Base-by-base conservation (phyloP, 2,888 invertebrate genomes). In the Acrocyrtus sp. region DNA sequence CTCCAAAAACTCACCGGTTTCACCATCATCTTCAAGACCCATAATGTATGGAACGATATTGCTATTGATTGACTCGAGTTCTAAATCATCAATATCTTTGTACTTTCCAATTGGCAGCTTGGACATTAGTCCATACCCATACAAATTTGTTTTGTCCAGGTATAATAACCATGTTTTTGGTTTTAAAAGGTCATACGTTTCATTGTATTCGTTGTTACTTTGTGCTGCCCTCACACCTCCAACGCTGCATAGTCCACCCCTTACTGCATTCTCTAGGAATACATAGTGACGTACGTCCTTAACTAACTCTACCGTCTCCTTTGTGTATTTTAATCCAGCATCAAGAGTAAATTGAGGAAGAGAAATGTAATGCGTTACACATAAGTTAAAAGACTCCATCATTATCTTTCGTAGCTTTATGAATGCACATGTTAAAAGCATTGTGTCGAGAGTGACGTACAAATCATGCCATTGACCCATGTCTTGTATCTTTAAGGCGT, bases 381-480 rank as follows among this genome's bases (percentile, higher is more conserved):
- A 56, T 2, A 78, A 29, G 0, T 29, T 54, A 39, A 54, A 74
- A 1, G 19, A 22, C 0, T 58, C 41, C 3, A 34, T 45, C 61
- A 78, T 54, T 0, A 63, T 10, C 5, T 48, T 39, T 1, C 75
- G n/a, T 4, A 65, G 26, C 15, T 50, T 67, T 1, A 58, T 22
- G 34, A 72, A 67, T 1, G 56, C 56, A 8, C 58, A 54, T 1
- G 69, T 57, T 1, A 78, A 47, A 0, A 78, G 39, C 0, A 54
- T 5, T 1, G 45, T 34, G 41, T 78, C 78, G 0, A 47, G 19
- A 2, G 15, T 5, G 0, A 65, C 62, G 24, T 78, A 78, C 0
- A 74, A n/a, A 24, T 78, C 73, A 57, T 78, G 78, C 72, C 67
- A 78, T 22, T 69, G 63, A 0, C 74, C 78, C 57, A 74, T 22